phyloP scores from a whole-genome alignment of 2,113 vertebrate genomes.

The Microcebus ravelobensis region DNA sequence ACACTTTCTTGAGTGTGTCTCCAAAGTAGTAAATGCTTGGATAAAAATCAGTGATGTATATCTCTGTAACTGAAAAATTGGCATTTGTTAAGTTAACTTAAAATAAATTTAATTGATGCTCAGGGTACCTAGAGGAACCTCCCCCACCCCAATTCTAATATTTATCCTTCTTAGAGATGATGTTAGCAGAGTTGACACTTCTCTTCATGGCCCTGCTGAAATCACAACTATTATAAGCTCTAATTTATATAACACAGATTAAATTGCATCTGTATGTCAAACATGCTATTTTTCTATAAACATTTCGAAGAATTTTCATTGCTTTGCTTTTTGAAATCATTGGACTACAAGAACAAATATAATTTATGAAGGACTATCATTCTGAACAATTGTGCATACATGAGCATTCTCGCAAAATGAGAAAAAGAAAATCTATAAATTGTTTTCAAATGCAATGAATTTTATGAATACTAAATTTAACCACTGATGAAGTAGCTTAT shows the following conservation, averaged over 20 bases:
- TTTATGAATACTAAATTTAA: conserved; percentile 56
- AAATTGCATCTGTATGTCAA: not conserved
- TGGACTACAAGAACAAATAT: conserved; percentile 49
- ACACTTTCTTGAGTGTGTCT: not conserved
- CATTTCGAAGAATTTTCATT: conserved; percentile 46
- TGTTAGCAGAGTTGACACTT: not conserved
- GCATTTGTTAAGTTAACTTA: not conserved
- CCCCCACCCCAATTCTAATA: not conserved
- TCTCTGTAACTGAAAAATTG: not conserved
- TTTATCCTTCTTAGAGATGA: not conserved
- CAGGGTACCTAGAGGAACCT: not conserved
- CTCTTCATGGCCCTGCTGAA: not conserved
- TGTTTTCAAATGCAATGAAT: conserved; percentile 47
- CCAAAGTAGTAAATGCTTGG: not conserved
- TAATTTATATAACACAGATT: conserved; percentile 10
- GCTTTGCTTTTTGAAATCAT: conserved; percentile 45
- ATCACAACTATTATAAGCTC: not conserved
- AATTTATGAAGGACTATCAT: conserved; percentile 22
- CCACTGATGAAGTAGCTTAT: not conserved
- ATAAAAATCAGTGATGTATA: not conserved
- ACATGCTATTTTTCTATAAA: conserved; percentile 34
- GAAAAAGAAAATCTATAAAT: conserved; percentile 60
- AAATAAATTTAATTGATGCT: not conserved
- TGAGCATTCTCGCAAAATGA: conserved; percentile 46
- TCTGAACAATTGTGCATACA: conserved; percentile 27